phyloP scores from a whole-genome alignment of 1,140 invertebrate genomes.

The Eubasilissa regina region DNA sequence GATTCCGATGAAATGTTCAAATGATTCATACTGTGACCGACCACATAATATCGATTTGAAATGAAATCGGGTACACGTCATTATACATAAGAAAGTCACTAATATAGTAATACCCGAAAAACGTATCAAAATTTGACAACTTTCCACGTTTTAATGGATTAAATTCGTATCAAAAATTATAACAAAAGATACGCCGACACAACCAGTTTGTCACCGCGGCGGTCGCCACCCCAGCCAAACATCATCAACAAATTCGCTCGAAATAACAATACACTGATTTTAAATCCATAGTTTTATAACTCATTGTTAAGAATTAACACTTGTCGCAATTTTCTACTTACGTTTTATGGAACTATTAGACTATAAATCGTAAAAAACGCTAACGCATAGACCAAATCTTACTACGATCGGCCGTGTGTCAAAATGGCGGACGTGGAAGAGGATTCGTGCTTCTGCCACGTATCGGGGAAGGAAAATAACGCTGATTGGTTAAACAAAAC shows the following conservation, averaged over 20 bases:
- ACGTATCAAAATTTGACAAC: neutral
- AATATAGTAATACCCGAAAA: neutral
- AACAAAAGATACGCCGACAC: slow-evolving; percentile 55
- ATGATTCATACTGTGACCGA: slow-evolving; percentile 49
- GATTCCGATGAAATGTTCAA: slow-evolving; percentile 40
- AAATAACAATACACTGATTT: slow-evolving; percentile 45
- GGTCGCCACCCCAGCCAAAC: slow-evolving; percentile 58
- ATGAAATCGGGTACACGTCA: slow-evolving; percentile 42
- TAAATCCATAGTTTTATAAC: slow-evolving; percentile 32
- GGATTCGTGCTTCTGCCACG: slow-evolving; percentile 83
- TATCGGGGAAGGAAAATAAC: slow-evolving; percentile 71
- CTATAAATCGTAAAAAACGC: slow-evolving; percentile 77
- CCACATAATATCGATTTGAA: slow-evolving; percentile 52
- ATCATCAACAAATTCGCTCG: slow-evolving; percentile 48
- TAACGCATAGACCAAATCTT: slow-evolving; percentile 79
- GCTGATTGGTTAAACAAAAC: slow-evolving; percentile 63
- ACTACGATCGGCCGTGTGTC: slow-evolving; percentile 82
- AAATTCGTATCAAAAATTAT: slow-evolving; percentile 38
- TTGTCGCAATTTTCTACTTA: slow-evolving; percentile 68
- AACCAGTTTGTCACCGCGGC: slow-evolving; percentile 56
- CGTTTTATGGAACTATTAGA: slow-evolving; percentile 76
- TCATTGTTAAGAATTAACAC: neutral
- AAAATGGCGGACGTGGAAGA: slow-evolving; percentile 85
- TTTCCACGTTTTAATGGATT: slow-evolving; percentile 1
- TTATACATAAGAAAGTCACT: slow-evolving; percentile 5